Conservation (phyloP, 2,113 vertebrate genomes). For the Illadopsis cleaveri region DNA sequence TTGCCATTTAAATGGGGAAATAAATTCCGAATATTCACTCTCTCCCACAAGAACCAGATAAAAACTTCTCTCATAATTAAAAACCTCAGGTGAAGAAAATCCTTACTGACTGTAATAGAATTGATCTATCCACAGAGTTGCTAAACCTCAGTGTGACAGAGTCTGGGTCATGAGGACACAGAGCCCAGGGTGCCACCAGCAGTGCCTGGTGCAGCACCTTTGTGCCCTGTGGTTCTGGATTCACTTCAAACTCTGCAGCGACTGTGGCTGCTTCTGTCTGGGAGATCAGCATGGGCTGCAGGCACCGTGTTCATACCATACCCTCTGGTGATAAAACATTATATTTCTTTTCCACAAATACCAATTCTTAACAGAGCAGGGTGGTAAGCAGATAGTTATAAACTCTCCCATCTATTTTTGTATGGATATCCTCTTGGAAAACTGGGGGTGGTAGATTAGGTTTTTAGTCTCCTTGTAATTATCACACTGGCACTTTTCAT, state of each 20-base stretch:
- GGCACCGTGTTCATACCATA: neutral
- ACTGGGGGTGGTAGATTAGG: neutral
- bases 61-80: neutral
- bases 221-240: neutral
- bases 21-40: neutral
- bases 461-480: neutral
- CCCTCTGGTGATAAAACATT: neutral
- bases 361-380: neutral
- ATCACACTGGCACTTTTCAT: neutral
- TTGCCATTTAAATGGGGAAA: neutral
- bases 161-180: neutral
- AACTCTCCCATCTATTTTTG: neutral
- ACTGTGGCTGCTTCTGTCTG: neutral
- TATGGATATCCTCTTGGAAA: neutral
- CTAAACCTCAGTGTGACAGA: neutral
- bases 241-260: neutral
- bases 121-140: neutral
- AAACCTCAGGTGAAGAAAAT: neutral
- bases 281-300: neutral
- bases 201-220: neutral
- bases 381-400: neutral
- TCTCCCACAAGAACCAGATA: neutral
- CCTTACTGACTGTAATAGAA: neutral
- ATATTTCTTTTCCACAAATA: neutral
- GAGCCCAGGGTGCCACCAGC: neutral